Evolutionary conservation across 2,113 vertebrate species (phyloP).

Genomic region (Tauraco erythrolophus): DNA sequence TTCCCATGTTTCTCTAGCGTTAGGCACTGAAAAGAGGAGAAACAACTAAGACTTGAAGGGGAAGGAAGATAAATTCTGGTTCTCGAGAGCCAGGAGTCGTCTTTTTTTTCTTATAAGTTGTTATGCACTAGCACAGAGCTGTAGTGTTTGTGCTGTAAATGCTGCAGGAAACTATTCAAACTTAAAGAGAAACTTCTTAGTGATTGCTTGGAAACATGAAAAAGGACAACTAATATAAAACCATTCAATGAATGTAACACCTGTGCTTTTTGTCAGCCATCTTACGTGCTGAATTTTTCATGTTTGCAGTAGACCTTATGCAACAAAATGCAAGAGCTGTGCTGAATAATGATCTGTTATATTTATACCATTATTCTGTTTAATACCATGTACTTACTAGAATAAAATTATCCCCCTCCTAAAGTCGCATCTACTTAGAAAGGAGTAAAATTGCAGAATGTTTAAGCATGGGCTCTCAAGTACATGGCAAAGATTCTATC

Average conservation of each 20-base stretch:
- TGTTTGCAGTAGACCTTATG: background rate
- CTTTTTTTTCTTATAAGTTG: too few species aligned
- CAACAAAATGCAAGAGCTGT: background rate
- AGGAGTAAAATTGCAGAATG: background rate
- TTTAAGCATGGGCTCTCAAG: background rate
- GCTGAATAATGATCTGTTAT: background rate
- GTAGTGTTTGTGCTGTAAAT: background rate
- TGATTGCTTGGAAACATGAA: background rate
- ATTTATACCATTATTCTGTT: background rate
- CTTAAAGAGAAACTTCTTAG: background rate
- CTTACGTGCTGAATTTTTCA: background rate
- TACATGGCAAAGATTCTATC: background rate
- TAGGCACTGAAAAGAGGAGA: background rate
- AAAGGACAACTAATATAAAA: background rate
- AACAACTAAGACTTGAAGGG: background rate
- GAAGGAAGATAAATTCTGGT: background rate
- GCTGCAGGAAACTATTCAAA: background rate
- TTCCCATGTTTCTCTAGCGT: background rate
- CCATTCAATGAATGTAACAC: background rate
- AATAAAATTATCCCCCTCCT: background rate
- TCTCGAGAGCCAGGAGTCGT: fast-evolving
- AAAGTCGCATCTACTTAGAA: background rate
- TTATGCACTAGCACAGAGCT: background rate
- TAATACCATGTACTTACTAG: background rate
- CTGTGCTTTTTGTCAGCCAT: background rate